Base-by-base conservation (phyloP, 2,797 vertebrate species). In the Ptychadena robeensis region DNA sequence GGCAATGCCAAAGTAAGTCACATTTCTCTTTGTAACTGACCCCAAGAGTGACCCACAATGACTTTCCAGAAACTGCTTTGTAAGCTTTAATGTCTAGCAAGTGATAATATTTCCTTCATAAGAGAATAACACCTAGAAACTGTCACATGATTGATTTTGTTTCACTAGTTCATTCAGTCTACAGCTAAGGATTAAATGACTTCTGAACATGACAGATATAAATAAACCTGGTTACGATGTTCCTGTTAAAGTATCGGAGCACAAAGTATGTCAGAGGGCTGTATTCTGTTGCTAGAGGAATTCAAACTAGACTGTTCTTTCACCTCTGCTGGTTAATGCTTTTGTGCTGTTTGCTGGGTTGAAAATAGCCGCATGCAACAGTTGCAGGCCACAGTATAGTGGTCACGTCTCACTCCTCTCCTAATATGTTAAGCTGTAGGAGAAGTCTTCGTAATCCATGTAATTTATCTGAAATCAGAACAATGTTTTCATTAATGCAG, bases 201-300 rank as follows among this genome's bases (percentile, higher is more conserved):
- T 75, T 63, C 28, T 74, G 63, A 69, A 80, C 77, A 74, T 75
- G 37, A 69, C 44, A 32, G 77, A 84, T 80, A 84, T 80, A 84
- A 84, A 84, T 84, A 84, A 80, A 75, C 71, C 71, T 84, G 64
- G 69, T 78, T 84, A 74, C 76, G 22, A 63, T 28, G 48, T 79
- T 64, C 77, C 74, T 74, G 71, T 68, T 61, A 75, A 74, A 70
- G 82, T 75, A 80, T 74, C 77, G 70, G 71, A 69, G 70, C 78
- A 79, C 34, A 1, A 79, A 73, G 70, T 71, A 75, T 84, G 82
- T 70, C 68, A 80, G 61, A 68, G 73, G 63, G 63, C 6, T 61
- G 61, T 53, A 79, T 79, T 72, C 82, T 72, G 32, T 79, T 83
- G 76, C 82, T 79, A 32, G 69, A 83, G 65, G 82, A 65, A 79